Conservation (phyloP, 2,113 vertebrate genomes). For the Hippoglossus stenolepis region DNA sequence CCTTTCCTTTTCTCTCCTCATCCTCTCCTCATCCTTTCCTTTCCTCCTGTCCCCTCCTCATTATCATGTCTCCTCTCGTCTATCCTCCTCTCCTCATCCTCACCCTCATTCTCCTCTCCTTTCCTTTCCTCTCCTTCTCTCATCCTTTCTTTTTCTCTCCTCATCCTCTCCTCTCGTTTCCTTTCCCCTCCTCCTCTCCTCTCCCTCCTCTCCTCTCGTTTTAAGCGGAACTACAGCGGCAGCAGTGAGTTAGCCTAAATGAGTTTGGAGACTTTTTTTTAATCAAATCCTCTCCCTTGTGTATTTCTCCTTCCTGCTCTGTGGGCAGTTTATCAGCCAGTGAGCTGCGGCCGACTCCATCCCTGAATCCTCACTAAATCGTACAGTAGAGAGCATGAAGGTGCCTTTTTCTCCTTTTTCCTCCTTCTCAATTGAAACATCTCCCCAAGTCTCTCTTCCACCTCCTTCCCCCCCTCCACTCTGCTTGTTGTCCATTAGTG, state of each 20-base stretch:
- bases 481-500: conserved; percentile 56
- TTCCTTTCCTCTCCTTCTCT: too few species aligned
- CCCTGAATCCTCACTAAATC: background rate
- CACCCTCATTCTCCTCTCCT: background rate
- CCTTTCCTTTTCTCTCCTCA: too few species aligned
- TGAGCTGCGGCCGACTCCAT: conserved; percentile 4
- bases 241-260: conserved; percentile 54
- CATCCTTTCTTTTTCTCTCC: background rate
- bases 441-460: conserved; percentile 21
- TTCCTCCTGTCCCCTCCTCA: too few species aligned
- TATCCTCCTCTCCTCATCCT: background rate
- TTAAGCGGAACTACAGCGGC: conserved; percentile 42
- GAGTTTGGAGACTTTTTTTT: conserved; percentile 56
- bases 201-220: conserved; percentile 25
- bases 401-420: background rate
- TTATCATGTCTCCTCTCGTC: too few species aligned
- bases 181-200: background rate
- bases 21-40: too few species aligned
- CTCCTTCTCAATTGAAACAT: conserved; percentile 18
- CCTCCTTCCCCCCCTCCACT: conserved; percentile 3
- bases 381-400: conserved; percentile 27
- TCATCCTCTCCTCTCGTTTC: background rate
- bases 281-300: conserved; percentile 62
- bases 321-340: conserved; percentile 47
- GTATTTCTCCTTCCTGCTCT: conserved; percentile 48